These are phyloP conservation scores for Napeogenes inachia DNA, from an alignment of 2,888 invertebrate species.

Conservation along the genomic window DNA sequence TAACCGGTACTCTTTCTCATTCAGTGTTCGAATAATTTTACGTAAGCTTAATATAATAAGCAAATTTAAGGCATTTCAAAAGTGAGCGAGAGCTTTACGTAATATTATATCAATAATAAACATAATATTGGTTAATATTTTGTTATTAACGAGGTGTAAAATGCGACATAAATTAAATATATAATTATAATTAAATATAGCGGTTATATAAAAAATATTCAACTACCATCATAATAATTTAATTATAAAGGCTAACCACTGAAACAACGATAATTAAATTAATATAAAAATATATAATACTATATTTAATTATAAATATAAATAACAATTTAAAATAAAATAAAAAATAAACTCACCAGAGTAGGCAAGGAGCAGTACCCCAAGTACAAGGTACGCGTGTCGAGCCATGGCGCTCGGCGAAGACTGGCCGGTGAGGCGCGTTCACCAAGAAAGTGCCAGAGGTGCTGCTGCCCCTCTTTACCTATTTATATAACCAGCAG, in stretches of 20 bases:
- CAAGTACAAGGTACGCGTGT: constrained; percentile 72
- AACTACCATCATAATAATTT: too few relatives aligned
- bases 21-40: constrained; percentile 39
- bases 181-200: too few relatives aligned
- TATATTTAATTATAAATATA: constrained; percentile 3
- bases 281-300: background rate
- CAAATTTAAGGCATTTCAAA: constrained; percentile 15
- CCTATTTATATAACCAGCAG: constrained; percentile 73
- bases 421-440: constrained; percentile 65
- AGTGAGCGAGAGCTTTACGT: constrained; percentile 7
- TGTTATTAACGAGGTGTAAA: too few relatives aligned
- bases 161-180: too few relatives aligned
- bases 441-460: constrained; percentile 73
- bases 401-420: constrained; percentile 76
- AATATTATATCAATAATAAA: background rate
- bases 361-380: constrained; percentile 67
- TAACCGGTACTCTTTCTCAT: constrained; percentile 52
- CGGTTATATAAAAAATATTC: too few relatives aligned
- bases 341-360: constrained; percentile 60
- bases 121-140: background rate
- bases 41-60: constrained; percentile 30
- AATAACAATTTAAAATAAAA: constrained; percentile 27
- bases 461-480: constrained; percentile 74
- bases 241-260: too few relatives aligned
- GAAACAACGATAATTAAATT: background rate